Base-by-base conservation (phyloP, 2,113 vertebrate genomes). In the Burhinus bistriatus region DNA sequence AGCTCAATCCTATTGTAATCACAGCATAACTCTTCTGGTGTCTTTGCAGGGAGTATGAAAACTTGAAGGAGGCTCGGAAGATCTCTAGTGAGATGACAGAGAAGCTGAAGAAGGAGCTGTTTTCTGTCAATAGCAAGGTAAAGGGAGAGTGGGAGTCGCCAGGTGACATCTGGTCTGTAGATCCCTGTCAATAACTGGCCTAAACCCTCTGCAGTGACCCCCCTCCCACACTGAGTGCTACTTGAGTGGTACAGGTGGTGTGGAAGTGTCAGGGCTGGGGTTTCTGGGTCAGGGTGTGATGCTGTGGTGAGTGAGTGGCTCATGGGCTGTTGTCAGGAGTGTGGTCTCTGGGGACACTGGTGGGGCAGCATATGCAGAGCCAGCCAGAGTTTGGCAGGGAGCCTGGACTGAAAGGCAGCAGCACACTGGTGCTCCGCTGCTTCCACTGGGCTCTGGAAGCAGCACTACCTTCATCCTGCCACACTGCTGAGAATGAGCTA, bases 31-130 rank as follows among this genome's bases (percentile, higher is more conserved):
- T 93, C 32, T 64, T 76, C 54, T 83, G 78, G 23, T 82, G 18
- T 68, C n/a, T 94, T 94, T 92, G n/a, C 87, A 99, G 99, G 97
- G 99, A 99, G 91, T 99, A 99, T 9, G 99, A 99, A 79, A 99
- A 98, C 90, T 97, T 99, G 59, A 99, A 99, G 94, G 98, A 98
- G 51, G 97, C 97, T 66, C 97, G 98, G 82, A 99, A 98, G 91
- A 96, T 97, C 14, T 98, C 99, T 36, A 98, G 98, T 75, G 99
- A 99, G 61, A 98, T 98, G 97, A 97, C 98, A 76, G 99, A 99
- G 95, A 99, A 99, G 93, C 97, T 99, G 87, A 99, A 98, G 97
- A 99, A 98, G 94, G 99, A 99, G 85, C 96, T 99, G 57, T 98
- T 99, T 96, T 97, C 98, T 70, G 98, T 98, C 66, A 99, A 97